Percentiles rank a stretch among this genome's conserved stretches.
Conservation (phyloP, 2,113 vertebrate species). For the Fukomys damarensis region DNA sequence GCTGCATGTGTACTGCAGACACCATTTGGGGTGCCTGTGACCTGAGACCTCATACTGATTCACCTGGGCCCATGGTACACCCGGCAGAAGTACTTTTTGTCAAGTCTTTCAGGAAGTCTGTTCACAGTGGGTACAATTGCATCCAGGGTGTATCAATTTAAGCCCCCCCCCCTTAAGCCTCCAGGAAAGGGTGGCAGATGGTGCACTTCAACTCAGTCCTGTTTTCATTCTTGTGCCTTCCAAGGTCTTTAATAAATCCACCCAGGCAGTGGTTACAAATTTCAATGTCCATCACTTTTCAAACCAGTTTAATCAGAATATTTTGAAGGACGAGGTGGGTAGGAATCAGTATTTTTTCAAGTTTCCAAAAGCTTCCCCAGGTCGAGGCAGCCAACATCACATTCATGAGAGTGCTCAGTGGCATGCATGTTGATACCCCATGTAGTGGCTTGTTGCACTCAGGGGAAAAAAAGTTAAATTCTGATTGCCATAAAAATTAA, state of each 20-base stretch:
- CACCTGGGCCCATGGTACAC: accelerated
- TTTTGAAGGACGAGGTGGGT: neutral
- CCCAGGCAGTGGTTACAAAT: neutral
- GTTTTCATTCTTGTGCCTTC: neutral
- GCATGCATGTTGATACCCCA: neutral
- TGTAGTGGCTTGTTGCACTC: neutral
- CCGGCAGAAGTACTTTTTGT: neutral
- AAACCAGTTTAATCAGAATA: neutral
- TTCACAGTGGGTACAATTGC: neutral
- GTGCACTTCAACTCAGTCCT: accelerated
- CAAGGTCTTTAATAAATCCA: neutral
- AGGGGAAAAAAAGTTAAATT: neutral
- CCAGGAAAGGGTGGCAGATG: neutral
- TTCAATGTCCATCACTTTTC: neutral
- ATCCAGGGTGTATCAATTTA: neutral
- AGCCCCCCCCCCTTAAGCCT: neutral
- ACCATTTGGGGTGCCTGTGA: accelerated
- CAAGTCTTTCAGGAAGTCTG: neutral
- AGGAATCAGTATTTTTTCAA: neutral
- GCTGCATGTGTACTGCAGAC: accelerated
- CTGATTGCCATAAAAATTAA: neutral
- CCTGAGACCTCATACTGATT: accelerated
- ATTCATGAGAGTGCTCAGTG: accelerated
- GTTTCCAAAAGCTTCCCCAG: neutral
- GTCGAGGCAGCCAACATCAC: neutral